Base-by-base conservation (phyloP, 2,113 vertebrate species). In the Pogonocichla stellata region DNA sequence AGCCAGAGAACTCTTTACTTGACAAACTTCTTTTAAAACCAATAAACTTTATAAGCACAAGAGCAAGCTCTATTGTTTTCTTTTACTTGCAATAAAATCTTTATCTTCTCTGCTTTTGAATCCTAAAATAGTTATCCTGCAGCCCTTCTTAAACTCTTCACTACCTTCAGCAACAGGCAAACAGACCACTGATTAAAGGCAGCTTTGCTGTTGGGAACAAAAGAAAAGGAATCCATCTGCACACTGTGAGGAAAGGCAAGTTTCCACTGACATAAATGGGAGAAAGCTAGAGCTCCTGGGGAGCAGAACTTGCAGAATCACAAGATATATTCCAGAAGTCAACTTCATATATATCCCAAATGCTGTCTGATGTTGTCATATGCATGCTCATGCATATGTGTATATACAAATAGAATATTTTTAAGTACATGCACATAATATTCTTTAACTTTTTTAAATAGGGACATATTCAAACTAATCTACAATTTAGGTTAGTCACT, bases 361-460 rank as follows among this genome's bases (percentile, higher is more conserved):
- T 34, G 45, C 18, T 77, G 31, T 13, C 48, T 78, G 61, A 79
- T 48, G 18, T 3, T 48, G 50, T 28, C 43, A 31, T 29, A 42
- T 4, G 20, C 4, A 2, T 14, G 23, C 6, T 38, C 2, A 0
- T 45, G 9, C n/a, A 10, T 47, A 23, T 11, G 33, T 17, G 11
- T 20, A 56, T 13, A 65, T 15, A 47, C 17, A 60, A 77, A 64
- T 0, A 53, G 8, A 2, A 73, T 6, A 3, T 70, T 81, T 70
- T 29, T 12, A 43, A 74, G 70, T 10, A 75, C 10, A 33, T n/a
- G 50, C 5, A 53, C 8, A 16, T 25, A 47, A 45, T 38, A 80
- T 16, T 38, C 19, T 69, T 28, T 14, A 86, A 60, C 33, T 43
- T 65, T 43, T 40, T 2, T 42, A 58, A 91, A 58, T 12, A 80